Evolutionary conservation across 2,797 vertebrate species (phyloP).

Genomic region (Odontamblyopus lacepedii): DNA sequence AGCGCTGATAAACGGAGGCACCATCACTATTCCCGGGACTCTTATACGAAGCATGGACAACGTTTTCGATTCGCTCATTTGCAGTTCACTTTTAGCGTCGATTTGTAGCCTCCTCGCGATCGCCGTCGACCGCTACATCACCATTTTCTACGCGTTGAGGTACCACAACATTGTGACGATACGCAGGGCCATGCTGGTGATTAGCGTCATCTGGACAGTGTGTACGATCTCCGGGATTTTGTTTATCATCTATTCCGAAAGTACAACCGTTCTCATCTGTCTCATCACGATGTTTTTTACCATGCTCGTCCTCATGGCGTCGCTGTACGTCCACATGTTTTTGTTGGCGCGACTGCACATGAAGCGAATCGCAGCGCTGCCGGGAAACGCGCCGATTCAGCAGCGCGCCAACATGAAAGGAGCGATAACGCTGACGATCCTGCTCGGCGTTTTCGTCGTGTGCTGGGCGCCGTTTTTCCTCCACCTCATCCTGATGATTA

Average conservation of each 20-base stretch:
- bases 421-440: constrained; percentile 91
- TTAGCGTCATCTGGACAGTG: constrained; percentile 87
- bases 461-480: constrained; percentile 97
- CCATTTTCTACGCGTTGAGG: constrained; percentile 95
- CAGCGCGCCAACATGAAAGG: constrained; percentile 95
- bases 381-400: constrained; percentile 82
- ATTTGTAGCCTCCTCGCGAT: constrained; percentile 95
- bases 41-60: constrained; percentile 91
- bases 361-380: constrained; percentile 89
- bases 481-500: constrained; percentile 92
- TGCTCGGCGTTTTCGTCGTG: constrained; percentile 93
- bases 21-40: constrained; percentile 73
- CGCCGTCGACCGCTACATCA: constrained; percentile 93
- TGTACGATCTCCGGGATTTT: constrained; percentile 86
- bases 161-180: constrained; percentile 94
- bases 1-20: constrained; percentile 84
- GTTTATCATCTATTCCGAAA: constrained; percentile 93
- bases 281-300: constrained; percentile 94
- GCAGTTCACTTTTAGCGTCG: constrained; percentile 91
- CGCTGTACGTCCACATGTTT: constrained; percentile 96
- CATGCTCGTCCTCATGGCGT: constrained; percentile 95
- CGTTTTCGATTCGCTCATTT: constrained; percentile 94
- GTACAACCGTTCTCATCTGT: constrained; percentile 89
- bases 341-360: constrained; percentile 91
- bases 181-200: constrained; percentile 81